Evolutionary conservation across 1,140 invertebrate genomes (phyloP), one percentile per base, ranked within the genome.

Genomic region (Metopolophium dirhodum): DNA sequence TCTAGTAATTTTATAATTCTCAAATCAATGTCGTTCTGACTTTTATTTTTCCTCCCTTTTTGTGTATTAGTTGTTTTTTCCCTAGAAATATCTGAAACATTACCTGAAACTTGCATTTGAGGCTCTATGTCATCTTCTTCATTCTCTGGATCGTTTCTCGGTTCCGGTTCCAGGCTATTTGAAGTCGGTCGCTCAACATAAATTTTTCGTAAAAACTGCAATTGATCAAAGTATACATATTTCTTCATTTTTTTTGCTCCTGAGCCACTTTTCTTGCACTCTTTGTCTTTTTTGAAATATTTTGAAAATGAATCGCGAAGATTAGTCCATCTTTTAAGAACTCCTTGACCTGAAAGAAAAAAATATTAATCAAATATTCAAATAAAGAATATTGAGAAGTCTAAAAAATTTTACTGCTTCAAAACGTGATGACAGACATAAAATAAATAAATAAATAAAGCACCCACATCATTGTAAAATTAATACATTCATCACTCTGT

Each of bases 201-300:
- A 88, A 88, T 45, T 45, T 88, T 88, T 47, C 26, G 47, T 51
- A 88, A 88, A 51, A 88, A 51, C 86, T 88, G n/a, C 47, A 88
- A 88, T 88, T 88, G 86, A 49, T 88, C 86, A 88, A 51, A 88
- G 11, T 88, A 88, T 45, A 88, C 86, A 49, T 88, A 88, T 88
- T 88, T 88, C 37, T 88, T 88, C 4, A 77, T 77, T 77, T 77
- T 77, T 77, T 77, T 77, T 77, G 68, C 68, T 77, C 41, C 83
- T 86, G 83, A 86, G 37, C 83, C 83, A 86, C 83, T 86, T 86
- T 20, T 86, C 41, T 86, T 86, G 26, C 41, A 77, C n/a, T 77
- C 68, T 77, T 77, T 77, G 30, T 77, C 68, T 86, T 86, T 86
- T 86, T 86, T 45, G 20, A 41, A 86, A 45, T 86, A 86, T 86